Conservation (phyloP, 2,888 invertebrate genomes). For the Brachypterus glaber region DNA sequence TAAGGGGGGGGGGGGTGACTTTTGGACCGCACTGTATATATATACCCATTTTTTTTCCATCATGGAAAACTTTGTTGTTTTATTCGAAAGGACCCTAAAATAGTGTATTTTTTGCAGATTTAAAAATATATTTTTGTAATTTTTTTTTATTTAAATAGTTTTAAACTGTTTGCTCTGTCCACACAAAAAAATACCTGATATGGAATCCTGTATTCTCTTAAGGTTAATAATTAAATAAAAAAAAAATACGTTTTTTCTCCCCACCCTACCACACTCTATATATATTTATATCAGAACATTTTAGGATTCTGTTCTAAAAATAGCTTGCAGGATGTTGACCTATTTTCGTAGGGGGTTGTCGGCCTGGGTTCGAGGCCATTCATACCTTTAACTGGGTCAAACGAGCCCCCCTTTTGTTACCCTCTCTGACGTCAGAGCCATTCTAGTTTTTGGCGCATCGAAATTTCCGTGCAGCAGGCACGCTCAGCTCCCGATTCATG, state of each 20-base stretch:
- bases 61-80: too few relatives aligned
- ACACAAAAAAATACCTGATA: too few relatives aligned
- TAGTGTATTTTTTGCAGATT: too few relatives aligned
- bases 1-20: too few relatives aligned
- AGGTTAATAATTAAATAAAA: too few relatives aligned
- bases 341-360: constrained; percentile 21
- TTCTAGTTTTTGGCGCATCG: constrained; percentile 7
- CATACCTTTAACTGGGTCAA: constrained; percentile 14
- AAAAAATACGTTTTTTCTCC: too few relatives aligned
- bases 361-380: constrained; percentile 23
- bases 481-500: too few relatives aligned
- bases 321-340: constrained; percentile 20
- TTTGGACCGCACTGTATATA: too few relatives aligned
- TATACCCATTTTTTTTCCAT: too few relatives aligned
- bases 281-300: constrained; percentile 5
- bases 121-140: too few relatives aligned
- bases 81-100: too few relatives aligned
- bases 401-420: constrained; percentile 1
- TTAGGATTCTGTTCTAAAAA: constrained; percentile 15
- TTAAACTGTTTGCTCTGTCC: background rate
- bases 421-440: constrained; percentile 8
- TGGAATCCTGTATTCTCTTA: too few relatives aligned
- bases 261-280: background rate
- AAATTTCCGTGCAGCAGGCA: constrained; percentile 1
- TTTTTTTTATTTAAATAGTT: constrained; percentile 15